Percentiles rank a stretch among this genome's conserved stretches.
These are phyloP conservation scores for Chydorus sphaericus DNA, from an alignment of 2,888 invertebrate species.

Conservation along the genomic window DNA sequence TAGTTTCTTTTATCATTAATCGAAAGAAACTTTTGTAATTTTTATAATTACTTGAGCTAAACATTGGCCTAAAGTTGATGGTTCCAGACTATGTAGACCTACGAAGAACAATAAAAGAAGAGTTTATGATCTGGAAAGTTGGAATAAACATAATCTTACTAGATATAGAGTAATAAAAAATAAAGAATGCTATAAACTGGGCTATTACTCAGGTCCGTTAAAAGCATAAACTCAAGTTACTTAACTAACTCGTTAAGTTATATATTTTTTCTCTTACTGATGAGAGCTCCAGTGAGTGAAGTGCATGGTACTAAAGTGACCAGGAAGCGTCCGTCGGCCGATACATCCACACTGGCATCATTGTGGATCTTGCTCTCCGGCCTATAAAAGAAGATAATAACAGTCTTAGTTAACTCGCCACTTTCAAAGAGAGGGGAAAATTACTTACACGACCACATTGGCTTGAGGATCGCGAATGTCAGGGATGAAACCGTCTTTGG, in stretches of 20 bases:
- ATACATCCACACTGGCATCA: conserved; percentile 71
- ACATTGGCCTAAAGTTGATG: conserved; percentile 57
- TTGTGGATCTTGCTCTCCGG: conserved; percentile 66
- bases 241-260: too few species aligned
- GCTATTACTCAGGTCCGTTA: too few species aligned
- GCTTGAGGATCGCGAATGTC: conserved; percentile 53
- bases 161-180: not conserved
- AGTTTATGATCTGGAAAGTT: too few species aligned
- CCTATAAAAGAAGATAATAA: too few species aligned
- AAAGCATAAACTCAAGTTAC: too few species aligned
- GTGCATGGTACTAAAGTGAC: conserved; percentile 55
- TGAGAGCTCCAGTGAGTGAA: conserved; percentile 8
- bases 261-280: conserved; percentile 1
- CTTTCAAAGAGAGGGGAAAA: too few species aligned
- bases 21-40: too few species aligned
- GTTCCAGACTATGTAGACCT: conserved; percentile 66
- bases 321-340: conserved; percentile 57
- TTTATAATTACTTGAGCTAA: conserved; percentile 30
- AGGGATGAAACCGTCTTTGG: conserved; percentile 43
- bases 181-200: not conserved
- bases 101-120: conserved; percentile 21
- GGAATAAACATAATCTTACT: too few species aligned
- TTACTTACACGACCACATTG: conserved; percentile 3
- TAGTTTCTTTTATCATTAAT: not conserved
- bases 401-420: not conserved